phyloP scores from a whole-genome alignment of 2,113 vertebrate species.

The Monopterus albus region DNA sequence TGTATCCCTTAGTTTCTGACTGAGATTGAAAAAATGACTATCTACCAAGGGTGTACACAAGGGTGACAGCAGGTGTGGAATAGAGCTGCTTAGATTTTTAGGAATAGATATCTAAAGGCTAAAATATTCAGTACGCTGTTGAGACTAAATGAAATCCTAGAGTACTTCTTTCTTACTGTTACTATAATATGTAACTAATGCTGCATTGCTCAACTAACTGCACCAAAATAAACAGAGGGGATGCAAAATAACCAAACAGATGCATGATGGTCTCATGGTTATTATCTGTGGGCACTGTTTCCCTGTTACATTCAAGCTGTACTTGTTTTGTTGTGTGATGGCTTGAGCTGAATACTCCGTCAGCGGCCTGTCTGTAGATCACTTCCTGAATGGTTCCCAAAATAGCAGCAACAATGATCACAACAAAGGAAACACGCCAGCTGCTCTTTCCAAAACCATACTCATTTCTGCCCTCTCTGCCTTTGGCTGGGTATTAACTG shows the following conservation, averaged over 20 bases:
- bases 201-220: neutral
- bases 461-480: constrained; percentile 62
- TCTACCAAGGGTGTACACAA: too few species aligned
- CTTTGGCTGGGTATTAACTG: constrained; percentile 5
- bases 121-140: neutral
- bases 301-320: neutral
- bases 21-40: too few species aligned
- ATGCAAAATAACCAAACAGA: neutral
- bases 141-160: neutral
- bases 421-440: constrained; percentile 73
- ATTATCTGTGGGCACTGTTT: neutral
- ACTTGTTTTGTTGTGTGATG: constrained; percentile 39
- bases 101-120: neutral
- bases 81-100: neutral
- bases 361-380: constrained; percentile 68
- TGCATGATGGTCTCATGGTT: neutral
- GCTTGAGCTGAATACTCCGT: constrained; percentile 48
- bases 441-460: constrained; percentile 72
- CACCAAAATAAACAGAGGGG: neutral
- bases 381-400: constrained; percentile 79
- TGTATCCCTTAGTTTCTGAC: neutral
- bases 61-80: neutral
- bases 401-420: constrained; percentile 79
- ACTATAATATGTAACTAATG: neutral
- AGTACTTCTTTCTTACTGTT: constrained; percentile 11